phyloP scores from a whole-genome alignment of 1,140 invertebrate genomes.

The Drosophila littoralis region DNA sequence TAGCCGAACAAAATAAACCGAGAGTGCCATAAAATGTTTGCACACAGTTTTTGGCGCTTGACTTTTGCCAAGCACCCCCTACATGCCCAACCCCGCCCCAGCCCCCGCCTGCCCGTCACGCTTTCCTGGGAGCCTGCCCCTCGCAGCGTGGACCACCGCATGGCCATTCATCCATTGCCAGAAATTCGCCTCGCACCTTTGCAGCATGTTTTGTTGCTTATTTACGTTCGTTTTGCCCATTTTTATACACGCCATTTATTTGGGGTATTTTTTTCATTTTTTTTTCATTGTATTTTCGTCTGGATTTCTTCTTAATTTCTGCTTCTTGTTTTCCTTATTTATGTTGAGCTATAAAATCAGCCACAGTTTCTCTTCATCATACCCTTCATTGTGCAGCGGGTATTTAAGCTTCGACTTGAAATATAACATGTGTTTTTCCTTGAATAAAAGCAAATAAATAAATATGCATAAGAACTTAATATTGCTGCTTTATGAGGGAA shows the following conservation, averaged over 20 bases:
- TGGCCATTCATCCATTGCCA: constrained; percentile 35
- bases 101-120: neutral
- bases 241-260: constrained; percentile 77
- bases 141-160: neutral
- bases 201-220: constrained; percentile 58
- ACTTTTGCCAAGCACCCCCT: constrained; percentile 10
- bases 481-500: too few species aligned
- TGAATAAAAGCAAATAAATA: too few species aligned
- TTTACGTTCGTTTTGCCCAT: constrained; percentile 64
- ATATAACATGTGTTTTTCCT: too few species aligned
- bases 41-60: constrained; percentile 62
- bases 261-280: constrained; percentile 44
- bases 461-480: too few species aligned
- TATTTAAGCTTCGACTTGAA: constrained; percentile 1
- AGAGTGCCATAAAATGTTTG: constrained; percentile 82
- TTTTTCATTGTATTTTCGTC: neutral
- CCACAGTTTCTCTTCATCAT: constrained; percentile 33
- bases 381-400: neutral
- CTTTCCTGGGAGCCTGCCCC: neutral
- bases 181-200: constrained; percentile 46
- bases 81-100: neutral
- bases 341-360: constrained; percentile 24
- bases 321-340: constrained; percentile 33
- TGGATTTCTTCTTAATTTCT: constrained; percentile 4
- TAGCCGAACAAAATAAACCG: constrained; percentile 64